A percentile compares a stretch with the other conserved stretches of the same genome.
Evolutionary conservation across 2,797 vertebrate genomes (phyloP).

Genomic region (Poecile montanus): DNA sequence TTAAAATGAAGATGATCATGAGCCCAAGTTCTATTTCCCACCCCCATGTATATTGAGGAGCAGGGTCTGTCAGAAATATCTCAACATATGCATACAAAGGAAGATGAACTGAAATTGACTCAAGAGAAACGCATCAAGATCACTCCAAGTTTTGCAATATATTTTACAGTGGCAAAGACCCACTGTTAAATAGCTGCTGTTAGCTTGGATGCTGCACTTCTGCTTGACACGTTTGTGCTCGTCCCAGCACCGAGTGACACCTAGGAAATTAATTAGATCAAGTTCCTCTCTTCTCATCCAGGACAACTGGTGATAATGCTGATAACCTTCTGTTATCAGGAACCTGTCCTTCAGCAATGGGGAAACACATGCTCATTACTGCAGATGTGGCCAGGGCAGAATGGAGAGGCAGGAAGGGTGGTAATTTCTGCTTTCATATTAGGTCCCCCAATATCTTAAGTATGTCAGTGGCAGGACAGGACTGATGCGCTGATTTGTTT

Average conservation of each 20-base stretch:
- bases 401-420: background rate
- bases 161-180: background rate
- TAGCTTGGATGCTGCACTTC: background rate
- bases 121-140: background rate
- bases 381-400: background rate
- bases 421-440: background rate
- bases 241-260: background rate
- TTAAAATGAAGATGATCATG: background rate
- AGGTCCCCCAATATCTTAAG: background rate
- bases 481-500: background rate
- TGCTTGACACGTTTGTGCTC: background rate
- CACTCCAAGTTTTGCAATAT: background rate
- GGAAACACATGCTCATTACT: background rate
- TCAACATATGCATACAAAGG: background rate
- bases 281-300: background rate
- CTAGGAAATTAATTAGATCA: background rate
- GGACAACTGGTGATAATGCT: background rate
- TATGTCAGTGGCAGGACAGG: background rate
- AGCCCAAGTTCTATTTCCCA: background rate
- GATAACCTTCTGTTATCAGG: background rate
- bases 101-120: background rate
- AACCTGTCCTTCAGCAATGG: background rate
- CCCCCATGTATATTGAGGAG: rapidly evolving
- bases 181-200: background rate
- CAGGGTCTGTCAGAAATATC: background rate